Base-by-base conservation (phyloP, 1,140 invertebrate genomes). In the Diorhabda carinulata region DNA sequence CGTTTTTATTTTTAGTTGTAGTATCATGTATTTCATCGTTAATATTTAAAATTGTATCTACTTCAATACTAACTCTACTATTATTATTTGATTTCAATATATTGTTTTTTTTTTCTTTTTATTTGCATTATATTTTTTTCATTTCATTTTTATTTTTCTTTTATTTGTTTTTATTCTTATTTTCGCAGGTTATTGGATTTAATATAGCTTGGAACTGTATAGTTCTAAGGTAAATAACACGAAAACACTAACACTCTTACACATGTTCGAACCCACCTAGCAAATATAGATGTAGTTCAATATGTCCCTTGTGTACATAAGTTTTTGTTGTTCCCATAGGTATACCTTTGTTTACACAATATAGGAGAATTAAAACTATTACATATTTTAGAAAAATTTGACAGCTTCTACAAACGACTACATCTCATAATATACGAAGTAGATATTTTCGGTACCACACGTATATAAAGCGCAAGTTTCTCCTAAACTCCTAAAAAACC, bases 271-370 rank as follows among this genome's bases (percentile, higher is more conserved):
- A 70, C 70, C 73, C 72, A 71, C 68, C 61, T 62, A 66, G 64
- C 63, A 73, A 61, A 70, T 63, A 72, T 76, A 74, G 74, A 68
- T 64, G 74, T 76, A 76, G 74, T 73, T 69, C 68, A 73, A 64
- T 73, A 62, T 69, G 70, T 64, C 69, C 72, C 69, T 44, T 74
- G 67, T 74, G 70, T 74, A 74, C 47, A 76, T 74, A 74, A 66
- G 62, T 64, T 67, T 70, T 59, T 41, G 47, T 62, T 57, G 43
- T 64, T 64, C 7, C 47, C 10, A 56, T 10, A 25, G 25, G 25
- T 5, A 62, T 62, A 42, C 61, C 61, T n/a, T 43, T 52, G 47
- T 52, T 52, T 43, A 62, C 43, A 44, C 25, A 44, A 43, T 42
- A 43, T 42, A 62, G 61, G 43, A 62, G 47, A n/a, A 52, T 8